Percentiles rank a stretch among this genome's conserved stretches.
phyloP scores from a whole-genome alignment of 2,113 vertebrate genomes.

The Fulica atra region DNA sequence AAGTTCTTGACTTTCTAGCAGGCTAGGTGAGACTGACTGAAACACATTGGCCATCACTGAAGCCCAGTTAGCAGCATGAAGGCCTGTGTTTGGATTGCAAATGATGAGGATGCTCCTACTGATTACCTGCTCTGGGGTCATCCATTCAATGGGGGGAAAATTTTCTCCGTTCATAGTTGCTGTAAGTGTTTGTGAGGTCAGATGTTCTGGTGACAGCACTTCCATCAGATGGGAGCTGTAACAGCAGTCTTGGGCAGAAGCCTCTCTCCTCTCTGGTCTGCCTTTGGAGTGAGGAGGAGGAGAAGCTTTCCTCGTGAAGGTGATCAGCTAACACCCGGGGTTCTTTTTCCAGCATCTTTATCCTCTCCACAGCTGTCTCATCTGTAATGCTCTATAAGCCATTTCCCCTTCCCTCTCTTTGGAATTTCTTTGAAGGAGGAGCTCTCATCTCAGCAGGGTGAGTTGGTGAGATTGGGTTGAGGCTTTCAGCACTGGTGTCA shows the following conservation, averaged over 20 bases:
- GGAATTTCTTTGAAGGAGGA: background rate
- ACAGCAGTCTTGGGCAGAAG: background rate
- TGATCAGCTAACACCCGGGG: no score
- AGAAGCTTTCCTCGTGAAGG: background rate
- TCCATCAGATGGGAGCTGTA: background rate
- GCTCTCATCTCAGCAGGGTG: background rate
- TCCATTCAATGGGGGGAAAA: background rate
- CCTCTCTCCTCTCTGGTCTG: background rate
- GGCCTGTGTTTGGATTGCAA: conserved; percentile 77
- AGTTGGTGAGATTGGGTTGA: background rate
- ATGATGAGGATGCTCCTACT: conserved; percentile 70
- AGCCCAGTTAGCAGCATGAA: conserved; percentile 69
- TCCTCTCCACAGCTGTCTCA: background rate
- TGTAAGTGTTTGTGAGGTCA: background rate
- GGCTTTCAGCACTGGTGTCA: background rate
- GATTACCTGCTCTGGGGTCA: conserved; percentile 62
- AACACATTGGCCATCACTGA: conserved; percentile 67
- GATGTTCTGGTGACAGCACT: background rate
- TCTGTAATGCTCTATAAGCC: background rate
- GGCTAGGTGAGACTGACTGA: conserved; percentile 53
- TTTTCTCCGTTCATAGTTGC: background rate
- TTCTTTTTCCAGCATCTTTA: background rate
- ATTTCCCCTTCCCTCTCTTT: background rate
- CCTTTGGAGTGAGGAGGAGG: background rate
- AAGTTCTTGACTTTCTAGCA: conserved; percentile 44